These are phyloP conservation scores for Moxostoma hubbsi DNA, from an alignment of 2,797 vertebrate species.

Conservation along the genomic window DNA sequence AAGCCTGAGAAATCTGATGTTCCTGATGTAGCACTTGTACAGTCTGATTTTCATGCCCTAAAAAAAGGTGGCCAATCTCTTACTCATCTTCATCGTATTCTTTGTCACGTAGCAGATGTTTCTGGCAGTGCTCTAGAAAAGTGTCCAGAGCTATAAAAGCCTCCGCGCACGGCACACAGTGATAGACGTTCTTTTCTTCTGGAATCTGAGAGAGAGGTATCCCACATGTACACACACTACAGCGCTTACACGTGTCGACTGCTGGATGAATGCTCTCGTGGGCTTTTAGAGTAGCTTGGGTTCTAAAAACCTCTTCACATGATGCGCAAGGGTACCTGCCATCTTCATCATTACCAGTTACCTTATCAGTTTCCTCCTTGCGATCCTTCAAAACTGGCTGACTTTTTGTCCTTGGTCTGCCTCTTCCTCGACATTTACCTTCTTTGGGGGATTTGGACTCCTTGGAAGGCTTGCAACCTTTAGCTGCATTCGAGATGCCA, in stretches of 20 bases:
- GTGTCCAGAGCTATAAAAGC: slow-evolving; percentile 70
- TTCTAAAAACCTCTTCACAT: slow-evolving; percentile 73
- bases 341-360: slow-evolving; percentile 52
- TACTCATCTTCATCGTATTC: slow-evolving; percentile 9
- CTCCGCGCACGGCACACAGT: slow-evolving; percentile 77
- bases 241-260: slow-evolving; percentile 56
- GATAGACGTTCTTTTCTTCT: slow-evolving; percentile 70
- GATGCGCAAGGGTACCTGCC: slow-evolving; percentile 76
- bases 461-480: slow-evolving; percentile 26
- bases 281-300: slow-evolving; percentile 66
- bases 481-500: slow-evolving; percentile 37
- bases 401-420: slow-evolving; percentile 32
- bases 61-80: not conserved
- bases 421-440: slow-evolving; percentile 9
- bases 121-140: slow-evolving; percentile 80
- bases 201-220: slow-evolving; percentile 66
- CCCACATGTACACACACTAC: slow-evolving; percentile 73
- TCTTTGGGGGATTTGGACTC: slow-evolving; percentile 6
- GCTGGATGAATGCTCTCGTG: slow-evolving; percentile 75
- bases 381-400: not conserved
- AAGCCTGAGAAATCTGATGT: not conserved
- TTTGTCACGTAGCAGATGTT: slow-evolving; percentile 65
- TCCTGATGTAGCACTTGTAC: not conserved
- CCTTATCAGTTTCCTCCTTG: slow-evolving; percentile 1
- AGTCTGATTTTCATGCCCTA: not conserved